Conservation (phyloP, 2,113 vertebrate species). For the Eidolon helvum region DNA sequence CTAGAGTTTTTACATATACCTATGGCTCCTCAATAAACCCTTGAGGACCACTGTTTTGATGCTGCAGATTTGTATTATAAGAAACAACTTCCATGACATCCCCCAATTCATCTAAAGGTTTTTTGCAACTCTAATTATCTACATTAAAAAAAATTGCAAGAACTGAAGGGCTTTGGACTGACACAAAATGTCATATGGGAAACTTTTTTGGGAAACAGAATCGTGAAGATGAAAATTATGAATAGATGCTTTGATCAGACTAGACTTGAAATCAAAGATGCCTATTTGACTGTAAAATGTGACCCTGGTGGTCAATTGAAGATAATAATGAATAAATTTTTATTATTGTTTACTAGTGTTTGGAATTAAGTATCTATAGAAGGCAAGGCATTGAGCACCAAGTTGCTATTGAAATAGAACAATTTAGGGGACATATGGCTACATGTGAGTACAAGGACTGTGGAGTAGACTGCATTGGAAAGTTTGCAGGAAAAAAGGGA, state of each 20-base stretch:
- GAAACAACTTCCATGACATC: not conserved
- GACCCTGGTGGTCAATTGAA: not conserved
- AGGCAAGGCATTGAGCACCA: accelerated
- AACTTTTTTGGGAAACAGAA: not conserved
- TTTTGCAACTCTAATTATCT: not conserved
- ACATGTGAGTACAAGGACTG: not conserved
- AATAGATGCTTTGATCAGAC: not conserved
- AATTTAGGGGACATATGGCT: not conserved
- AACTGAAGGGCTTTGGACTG: not conserved
- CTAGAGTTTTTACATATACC: not conserved
- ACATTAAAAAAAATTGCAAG: not conserved
- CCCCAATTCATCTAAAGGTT: not conserved
- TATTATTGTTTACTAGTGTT: not conserved
- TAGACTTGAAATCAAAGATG: not conserved
- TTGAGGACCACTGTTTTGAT: not conserved
- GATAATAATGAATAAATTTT: not conserved
- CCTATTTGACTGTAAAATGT: not conserved
- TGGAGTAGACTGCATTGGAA: not conserved
- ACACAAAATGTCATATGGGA: not conserved
- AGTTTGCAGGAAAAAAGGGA: not conserved
- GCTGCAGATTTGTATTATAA: not conserved
- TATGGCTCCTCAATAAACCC: not conserved
- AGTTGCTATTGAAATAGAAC: not conserved
- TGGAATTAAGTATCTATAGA: not conserved
- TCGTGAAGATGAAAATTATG: not conserved